Evolutionary conservation across 2,888 invertebrate genomes (phyloP).

Genomic region (Dasysyrphus tricinctus): DNA sequence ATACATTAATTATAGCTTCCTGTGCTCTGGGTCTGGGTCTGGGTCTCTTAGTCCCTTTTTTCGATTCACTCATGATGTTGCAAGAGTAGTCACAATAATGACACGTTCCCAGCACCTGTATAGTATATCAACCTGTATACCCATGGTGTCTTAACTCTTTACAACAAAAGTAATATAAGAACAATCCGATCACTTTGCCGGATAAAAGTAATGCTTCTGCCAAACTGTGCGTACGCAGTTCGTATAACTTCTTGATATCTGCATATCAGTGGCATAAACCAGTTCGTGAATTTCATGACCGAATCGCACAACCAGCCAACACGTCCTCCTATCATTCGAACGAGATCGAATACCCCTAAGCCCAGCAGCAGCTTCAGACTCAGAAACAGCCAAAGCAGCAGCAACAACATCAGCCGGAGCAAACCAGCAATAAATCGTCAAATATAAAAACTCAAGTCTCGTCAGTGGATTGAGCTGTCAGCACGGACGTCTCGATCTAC

Average conservation of each 20-base stretch:
- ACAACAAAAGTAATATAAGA: constrained; percentile 60
- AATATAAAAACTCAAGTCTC: constrained; percentile 68
- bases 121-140: neutral
- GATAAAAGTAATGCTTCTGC: constrained; percentile 71
- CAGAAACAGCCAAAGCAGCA: neutral
- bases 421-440: constrained; percentile 72
- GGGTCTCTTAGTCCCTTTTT: neutral
- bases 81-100: constrained; percentile 60
- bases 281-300: constrained; percentile 62
- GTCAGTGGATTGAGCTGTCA: constrained; percentile 75
- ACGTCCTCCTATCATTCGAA: constrained; percentile 57
- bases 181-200: constrained; percentile 62
- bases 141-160: constrained; percentile 12
- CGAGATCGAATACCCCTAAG: constrained; percentile 66
- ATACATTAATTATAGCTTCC: constrained; percentile 70
- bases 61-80: constrained; percentile 14
- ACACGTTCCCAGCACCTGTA: constrained; percentile 72
- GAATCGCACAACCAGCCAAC: constrained; percentile 40
- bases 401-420: neutral
- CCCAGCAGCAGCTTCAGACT: constrained; percentile 19
- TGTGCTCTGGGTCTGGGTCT: constrained; percentile 16
- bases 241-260: constrained; percentile 56
- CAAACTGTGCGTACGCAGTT: constrained; percentile 66
- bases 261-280: constrained; percentile 70
- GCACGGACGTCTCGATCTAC: constrained; percentile 74